phyloP scores from a whole-genome alignment of 2,797 vertebrate species.

The Myotis findleyi region DNA sequence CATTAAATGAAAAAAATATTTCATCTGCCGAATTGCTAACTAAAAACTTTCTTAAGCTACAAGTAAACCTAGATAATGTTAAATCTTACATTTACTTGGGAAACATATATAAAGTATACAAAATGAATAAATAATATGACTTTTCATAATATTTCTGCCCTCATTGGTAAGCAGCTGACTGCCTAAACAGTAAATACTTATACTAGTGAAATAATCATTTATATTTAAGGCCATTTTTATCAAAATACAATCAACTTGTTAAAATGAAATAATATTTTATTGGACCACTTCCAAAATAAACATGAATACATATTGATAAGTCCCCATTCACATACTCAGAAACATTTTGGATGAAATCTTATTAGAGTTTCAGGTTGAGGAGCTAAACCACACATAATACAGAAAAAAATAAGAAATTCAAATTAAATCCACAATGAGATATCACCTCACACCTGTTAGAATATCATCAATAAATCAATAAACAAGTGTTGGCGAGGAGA shows the following conservation, averaged over 20 bases:
- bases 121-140: background rate
- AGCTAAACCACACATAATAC: background rate
- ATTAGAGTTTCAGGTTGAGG: background rate
- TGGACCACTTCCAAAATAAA: background rate
- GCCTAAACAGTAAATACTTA: background rate
- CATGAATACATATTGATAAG: background rate
- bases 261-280: constrained; percentile 13
- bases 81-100: background rate
- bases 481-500: background rate
- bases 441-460: background rate
- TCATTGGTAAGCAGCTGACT: background rate
- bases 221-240: background rate
- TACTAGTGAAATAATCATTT: background rate
- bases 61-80: background rate
- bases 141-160: background rate
- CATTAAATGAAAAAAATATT: background rate
- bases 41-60: background rate
- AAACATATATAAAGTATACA: background rate
- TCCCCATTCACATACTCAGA: background rate
- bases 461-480: background rate
- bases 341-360: constrained; percentile 1
- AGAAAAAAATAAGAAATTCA: background rate
- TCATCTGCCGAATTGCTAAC: background rate
- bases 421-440: background rate
- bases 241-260: constrained; percentile 8